Base-by-base conservation (phyloP, 2,113 vertebrate genomes). In the Erythrolamprus reginae region DNA sequence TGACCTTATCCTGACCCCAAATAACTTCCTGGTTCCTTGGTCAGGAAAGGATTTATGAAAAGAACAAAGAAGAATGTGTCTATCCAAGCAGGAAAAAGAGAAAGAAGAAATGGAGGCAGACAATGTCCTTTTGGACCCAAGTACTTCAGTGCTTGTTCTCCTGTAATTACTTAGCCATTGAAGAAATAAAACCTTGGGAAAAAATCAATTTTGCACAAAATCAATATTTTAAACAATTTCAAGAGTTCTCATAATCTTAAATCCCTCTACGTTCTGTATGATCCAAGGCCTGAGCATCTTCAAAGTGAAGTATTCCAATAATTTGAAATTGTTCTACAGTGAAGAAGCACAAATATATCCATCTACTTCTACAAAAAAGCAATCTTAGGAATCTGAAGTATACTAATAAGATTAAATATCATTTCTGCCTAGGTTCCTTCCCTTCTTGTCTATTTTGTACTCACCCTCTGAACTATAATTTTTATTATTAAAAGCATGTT, bases 161-260 rank as follows among this genome's bases (percentile, higher is more conserved):
- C 93, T 95, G 91, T 96, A 96, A 97, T 97, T 96, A 97, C 95
- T 90, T 92, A 95, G 91, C 92, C 93, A 95, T 91, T 92, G 94
- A 95, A 96, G 95, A 96, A 97, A 96, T 96, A 96, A 97, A 97
- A 96, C 0, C 15, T 90, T 93, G 93, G 86, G n/a, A n/a, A 45
- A 94, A 96, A 96, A 96, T 96, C 96, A 93, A 97, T 97, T 97
- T 96, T 93, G 96, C 96, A 93, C 96, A 96, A 95, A 96, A 97
- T 96, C 97, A 96, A 97, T 97, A 92, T 96, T 96, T 97, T 96
- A 97, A 97, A 96, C 97, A 95, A 95, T 95, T 94, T 94, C 94
- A 97, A 95, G 95, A 94, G 94, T 93, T 94, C 93, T 95, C 93
- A 91, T 97, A 94, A 97, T 96, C 97, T 96, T 96, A 95, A 97